Evolutionary conservation across 2,888 invertebrate genomes (phyloP), one percentile per base, ranked within the genome.

Genomic region (Xanthia togata): DNA sequence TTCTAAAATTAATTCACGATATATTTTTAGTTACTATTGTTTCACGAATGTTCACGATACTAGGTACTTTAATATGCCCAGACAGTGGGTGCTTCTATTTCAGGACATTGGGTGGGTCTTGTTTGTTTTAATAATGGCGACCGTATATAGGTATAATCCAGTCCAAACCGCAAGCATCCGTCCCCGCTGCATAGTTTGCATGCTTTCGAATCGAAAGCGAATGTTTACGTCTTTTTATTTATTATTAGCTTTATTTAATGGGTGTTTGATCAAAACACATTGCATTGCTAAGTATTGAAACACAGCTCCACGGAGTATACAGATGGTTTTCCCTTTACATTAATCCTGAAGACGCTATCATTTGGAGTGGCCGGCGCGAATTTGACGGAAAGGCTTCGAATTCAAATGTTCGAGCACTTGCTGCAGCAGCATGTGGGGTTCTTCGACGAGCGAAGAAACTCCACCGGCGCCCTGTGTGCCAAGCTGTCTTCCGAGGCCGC

Each of bases 321-420:
- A 35, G 6, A 53, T 62, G 26, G 3, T 17, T 76, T 59, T 50
- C 1, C 4, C 12, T 57, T 50, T 50, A 44, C 14, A 50, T 59
- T 38, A 62, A 47, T 70, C 23, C 63, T n/a, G 60, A 88, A 97
- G 97, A 95, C 97, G 31, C 97, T 96, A 83, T 96, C 97, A 87
- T 98, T 98, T 91, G 97, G 98, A 0, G 94, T 97, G 59, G 98
- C 98, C 17, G 98, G 98, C n/a, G 98, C 98, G 90, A 96, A 96
- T 67, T 94, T 98, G 67, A 98, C 98, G 0, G 97, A 97, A 90
- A 95, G 98, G 81, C 91, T 98, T n/a, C 96, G 98, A 59, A 96
- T 97, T 53, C 89, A 95, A 70, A 96, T 97, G 93, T 98, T 98
- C 87, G 95, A 94, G 70, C 97, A 97, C 5, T 97, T 98, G 96